Base-by-base conservation (phyloP, 2,888 invertebrate species). In the Agrotis puta region DNA sequence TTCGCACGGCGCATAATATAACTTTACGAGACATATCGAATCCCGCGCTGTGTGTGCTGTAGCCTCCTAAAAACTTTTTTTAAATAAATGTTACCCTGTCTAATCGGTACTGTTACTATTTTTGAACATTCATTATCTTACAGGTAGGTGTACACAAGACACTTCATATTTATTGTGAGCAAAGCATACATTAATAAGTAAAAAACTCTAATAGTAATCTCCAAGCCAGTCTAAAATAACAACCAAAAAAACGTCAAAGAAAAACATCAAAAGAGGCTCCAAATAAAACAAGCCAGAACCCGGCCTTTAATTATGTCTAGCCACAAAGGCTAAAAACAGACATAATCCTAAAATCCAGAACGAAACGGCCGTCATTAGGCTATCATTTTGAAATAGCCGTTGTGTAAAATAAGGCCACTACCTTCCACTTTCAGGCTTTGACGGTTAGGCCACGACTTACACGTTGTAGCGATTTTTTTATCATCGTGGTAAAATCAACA, bases 321-420 rank as follows among this genome's bases (percentile, higher is more conserved):
- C 33, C 20, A 51, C 56, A 79, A 69, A 64, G 51, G 51, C 20
- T 68, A 24, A 57, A 74, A 74, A 54, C 62, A 70, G 74, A 54
- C 56, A 62, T 69, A 70, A 82, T 61, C 79, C 54, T 58, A 50
- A 73, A 70, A 72, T 51, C 20, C 56, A 59, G 66, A 47, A 13
- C 16, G 45, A 56, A 76, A 56, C 57, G 33, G 61, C 51, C 77
- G 48, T 57, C 75, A 79, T 77, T 77, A 82, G 70, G 82, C 64
- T 51, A 64, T 62, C 47, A 45, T 68, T 65, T 65, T 53, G 9
- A n/a, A 65, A 70, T 50, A 33, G 57, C 56, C 39, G 64, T 48
- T 33, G 63, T 54, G 39, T 45, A 70, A 67, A 81, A 81, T 73
- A 71, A 64, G 54, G 20, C 54, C 20, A 7, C 57, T n/a, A 74